Conservation (phyloP, 2,888 invertebrate genomes). For the Neocrepidodera transversa region DNA sequence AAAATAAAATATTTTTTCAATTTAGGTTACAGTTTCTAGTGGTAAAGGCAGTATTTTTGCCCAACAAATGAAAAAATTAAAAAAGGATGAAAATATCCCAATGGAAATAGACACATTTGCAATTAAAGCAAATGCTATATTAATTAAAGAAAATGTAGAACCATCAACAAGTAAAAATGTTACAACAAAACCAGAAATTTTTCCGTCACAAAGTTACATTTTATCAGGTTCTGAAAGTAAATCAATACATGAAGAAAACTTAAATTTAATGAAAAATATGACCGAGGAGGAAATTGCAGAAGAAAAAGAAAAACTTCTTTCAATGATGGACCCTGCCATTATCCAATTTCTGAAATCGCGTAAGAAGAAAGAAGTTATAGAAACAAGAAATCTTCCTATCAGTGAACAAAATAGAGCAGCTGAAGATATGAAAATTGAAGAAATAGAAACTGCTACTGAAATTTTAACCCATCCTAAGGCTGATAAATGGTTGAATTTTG, state of each 20-base stretch:
- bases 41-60: slow-evolving; percentile 64
- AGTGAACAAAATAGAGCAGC: slow-evolving; percentile 57
- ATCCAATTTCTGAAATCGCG: slow-evolving; percentile 69
- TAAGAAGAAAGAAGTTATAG: slow-evolving; percentile 53
- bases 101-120: slow-evolving; percentile 42
- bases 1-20: slow-evolving; percentile 9
- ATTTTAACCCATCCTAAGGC: slow-evolving; percentile 67
- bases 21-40: slow-evolving; percentile 46
- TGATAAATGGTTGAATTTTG: slow-evolving; percentile 84
- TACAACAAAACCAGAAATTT: slow-evolving; percentile 44
- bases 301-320: slow-evolving; percentile 74
- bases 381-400: slow-evolving; percentile 47
- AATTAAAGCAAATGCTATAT: slow-evolving; percentile 48
- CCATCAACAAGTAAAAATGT: slow-evolving; percentile 7
- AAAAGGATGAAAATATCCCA: slow-evolving; percentile 41
- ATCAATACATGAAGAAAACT: slow-evolving; percentile 78
- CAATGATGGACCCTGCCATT: slow-evolving; percentile 70
- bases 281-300: slow-evolving; percentile 75
- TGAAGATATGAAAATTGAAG: slow-evolving; percentile 51
- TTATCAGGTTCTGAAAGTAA: slow-evolving; percentile 62
- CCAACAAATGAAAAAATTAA: slow-evolving; percentile 59
- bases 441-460: slow-evolving; percentile 64
- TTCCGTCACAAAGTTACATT: slow-evolving; percentile 59
- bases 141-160: slow-evolving; percentile 35
- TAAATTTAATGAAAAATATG: slow-evolving; percentile 72